Evolutionary conservation across 2,797 vertebrate species (phyloP).

Genomic region (Tangara arthus): DNA sequence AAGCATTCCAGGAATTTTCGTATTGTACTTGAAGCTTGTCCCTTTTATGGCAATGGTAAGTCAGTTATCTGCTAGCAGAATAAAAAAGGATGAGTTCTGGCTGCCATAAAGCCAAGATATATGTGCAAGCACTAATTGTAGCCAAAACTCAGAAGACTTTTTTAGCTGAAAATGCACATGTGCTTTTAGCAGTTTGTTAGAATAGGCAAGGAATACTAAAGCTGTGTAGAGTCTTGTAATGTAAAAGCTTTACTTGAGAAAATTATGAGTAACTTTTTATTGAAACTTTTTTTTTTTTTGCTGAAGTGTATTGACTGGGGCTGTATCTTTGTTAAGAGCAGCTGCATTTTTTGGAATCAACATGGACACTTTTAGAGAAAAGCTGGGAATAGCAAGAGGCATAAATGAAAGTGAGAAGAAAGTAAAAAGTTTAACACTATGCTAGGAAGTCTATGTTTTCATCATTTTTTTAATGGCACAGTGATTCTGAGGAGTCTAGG

Average conservation of each 20-base stretch:
- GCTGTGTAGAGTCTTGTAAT: neutral
- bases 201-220: neutral
- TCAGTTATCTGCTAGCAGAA: slow-evolving; percentile 43
- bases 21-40: slow-evolving; percentile 44
- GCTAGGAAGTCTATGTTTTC: neutral
- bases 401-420: neutral
- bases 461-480: neutral
- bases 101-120: neutral
- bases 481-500: neutral
- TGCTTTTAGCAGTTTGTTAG: neutral
- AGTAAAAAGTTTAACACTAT: neutral
- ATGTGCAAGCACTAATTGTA: neutral
- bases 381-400: neutral
- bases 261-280: neutral
- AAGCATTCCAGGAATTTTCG: slow-evolving; percentile 55
- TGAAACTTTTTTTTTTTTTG: neutral
- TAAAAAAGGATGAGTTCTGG: slow-evolving; percentile 1
- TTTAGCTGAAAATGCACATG: neutral
- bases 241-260: neutral
- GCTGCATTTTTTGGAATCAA: neutral
- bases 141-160: neutral
- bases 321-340: neutral
- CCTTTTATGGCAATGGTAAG: slow-evolving; percentile 65
- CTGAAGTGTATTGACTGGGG: neutral
- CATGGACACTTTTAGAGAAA: neutral